A percentile compares a stretch with the other conserved stretches of the same genome.
These are phyloP conservation scores for Sitobion miscanthi DNA, from an alignment of 1,140 invertebrate species.

Conservation along the genomic window DNA sequence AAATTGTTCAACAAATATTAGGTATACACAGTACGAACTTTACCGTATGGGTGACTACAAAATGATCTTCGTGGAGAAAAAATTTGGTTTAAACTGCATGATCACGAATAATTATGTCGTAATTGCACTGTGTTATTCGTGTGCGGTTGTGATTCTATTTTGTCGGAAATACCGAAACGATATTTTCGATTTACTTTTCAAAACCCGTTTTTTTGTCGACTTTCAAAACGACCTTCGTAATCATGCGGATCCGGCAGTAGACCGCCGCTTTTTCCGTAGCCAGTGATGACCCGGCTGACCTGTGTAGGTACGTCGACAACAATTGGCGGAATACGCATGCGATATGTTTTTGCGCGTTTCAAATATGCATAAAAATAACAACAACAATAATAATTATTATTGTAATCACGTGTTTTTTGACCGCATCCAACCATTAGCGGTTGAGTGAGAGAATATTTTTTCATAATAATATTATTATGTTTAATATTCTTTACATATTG, in stretches of 20 bases:
- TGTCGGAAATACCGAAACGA: background rate
- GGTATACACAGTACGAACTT: background rate
- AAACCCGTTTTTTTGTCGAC: background rate
- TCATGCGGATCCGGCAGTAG: background rate
- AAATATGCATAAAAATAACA: background rate
- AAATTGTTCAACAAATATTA: background rate
- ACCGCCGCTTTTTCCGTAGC: background rate
- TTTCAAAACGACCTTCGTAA: constrained; percentile 15
- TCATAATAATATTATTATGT: background rate
- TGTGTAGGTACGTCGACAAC: background rate
- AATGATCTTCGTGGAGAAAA: background rate
- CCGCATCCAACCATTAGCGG: too few species aligned
- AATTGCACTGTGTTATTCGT: background rate
- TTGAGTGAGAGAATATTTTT: background rate
- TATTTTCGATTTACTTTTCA: background rate
- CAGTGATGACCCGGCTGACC: background rate
- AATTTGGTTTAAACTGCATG: background rate
- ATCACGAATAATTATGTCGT: background rate
- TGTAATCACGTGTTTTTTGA: background rate
- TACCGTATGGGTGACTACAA: background rate
- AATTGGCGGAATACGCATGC: background rate
- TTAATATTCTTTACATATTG: background rate
- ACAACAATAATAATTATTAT: background rate
- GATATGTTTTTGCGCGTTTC: background rate
- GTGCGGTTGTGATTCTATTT: background rate